These are phyloP conservation scores for Anoplopoma fimbria DNA, from an alignment of 2,113 vertebrate genomes.

Conservation along the genomic window DNA sequence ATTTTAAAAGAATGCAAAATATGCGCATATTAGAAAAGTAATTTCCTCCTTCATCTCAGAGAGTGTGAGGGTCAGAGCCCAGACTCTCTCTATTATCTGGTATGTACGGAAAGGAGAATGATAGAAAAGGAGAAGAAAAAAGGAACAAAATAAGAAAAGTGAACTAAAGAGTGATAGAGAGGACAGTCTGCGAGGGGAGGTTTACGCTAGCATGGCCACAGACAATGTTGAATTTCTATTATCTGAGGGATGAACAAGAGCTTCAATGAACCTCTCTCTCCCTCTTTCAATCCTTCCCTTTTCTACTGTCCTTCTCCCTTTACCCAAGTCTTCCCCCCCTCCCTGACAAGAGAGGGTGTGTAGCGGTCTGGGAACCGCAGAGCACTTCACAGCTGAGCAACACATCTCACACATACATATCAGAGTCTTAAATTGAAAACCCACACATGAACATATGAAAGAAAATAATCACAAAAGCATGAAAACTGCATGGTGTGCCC, in stretches of 20 bases:
- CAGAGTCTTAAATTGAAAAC: slow-evolving; percentile 52
- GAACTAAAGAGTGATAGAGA: background rate
- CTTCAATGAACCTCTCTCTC: background rate
- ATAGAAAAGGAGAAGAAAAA: slow-evolving; percentile 8
- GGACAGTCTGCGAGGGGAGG: slow-evolving; percentile 13
- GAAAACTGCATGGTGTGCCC: slow-evolving; percentile 1
- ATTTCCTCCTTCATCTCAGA: slow-evolving; percentile 59
- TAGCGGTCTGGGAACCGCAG: slow-evolving; percentile 40
- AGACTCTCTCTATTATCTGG: slow-evolving; percentile 46
- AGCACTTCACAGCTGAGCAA: slow-evolving; percentile 73
- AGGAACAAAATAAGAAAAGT: background rate
- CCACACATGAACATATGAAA: background rate
- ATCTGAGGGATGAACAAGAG: slow-evolving; percentile 19
- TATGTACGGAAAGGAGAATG: slow-evolving; percentile 16
- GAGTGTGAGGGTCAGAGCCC: slow-evolving; percentile 34
- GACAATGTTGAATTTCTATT: slow-evolving; percentile 30
- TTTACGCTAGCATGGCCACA: slow-evolving; percentile 12
- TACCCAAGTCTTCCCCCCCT: background rate
- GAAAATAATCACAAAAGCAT: slow-evolving; percentile 23
- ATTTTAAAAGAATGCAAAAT: slow-evolving; percentile 67
- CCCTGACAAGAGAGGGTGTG: slow-evolving; percentile 15
- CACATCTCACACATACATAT: slow-evolving; percentile 69
- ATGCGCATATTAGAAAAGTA: slow-evolving; percentile 68
- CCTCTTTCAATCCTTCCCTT: slow-evolving; percentile 4
- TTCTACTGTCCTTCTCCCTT: background rate